These are phyloP conservation scores for Thaleichthys pacificus DNA, from an alignment of 2,797 vertebrate species.

Conservation along the genomic window DNA sequence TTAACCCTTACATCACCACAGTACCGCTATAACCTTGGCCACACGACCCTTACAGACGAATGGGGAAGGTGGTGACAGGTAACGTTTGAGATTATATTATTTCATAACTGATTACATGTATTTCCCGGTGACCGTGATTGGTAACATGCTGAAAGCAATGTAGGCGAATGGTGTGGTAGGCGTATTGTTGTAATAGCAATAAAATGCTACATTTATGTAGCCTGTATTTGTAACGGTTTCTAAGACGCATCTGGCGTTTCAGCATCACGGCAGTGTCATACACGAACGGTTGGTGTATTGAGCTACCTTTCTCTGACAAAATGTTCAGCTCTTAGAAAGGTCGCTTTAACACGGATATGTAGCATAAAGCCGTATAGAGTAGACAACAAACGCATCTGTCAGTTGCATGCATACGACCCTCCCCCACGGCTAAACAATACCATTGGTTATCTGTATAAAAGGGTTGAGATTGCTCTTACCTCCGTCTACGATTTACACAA, in stretches of 20 bases:
- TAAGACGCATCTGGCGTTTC: not conserved
- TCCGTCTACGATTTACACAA: constrained; percentile 45
- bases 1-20: not conserved
- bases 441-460: constrained; percentile 43
- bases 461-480: constrained; percentile 70
- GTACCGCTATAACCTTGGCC: constrained; percentile 57
- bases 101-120: not conserved
- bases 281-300: too few relatives aligned
- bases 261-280: too few relatives aligned
- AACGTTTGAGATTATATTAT: constrained; percentile 1
- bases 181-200: not conserved
- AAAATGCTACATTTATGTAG: not conserved
- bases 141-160: not conserved
- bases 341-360: not conserved
- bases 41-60: constrained; percentile 38
- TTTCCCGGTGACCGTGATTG: not conserved
- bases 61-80: constrained; percentile 13
- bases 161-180: not conserved
- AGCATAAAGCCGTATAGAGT: not conserved
- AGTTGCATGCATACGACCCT: constrained; percentile 64
- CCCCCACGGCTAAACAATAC: constrained; percentile 80
- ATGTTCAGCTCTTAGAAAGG: not conserved
- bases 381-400: constrained; percentile 34
- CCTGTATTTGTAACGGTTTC: not conserved
- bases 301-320: too few relatives aligned